phyloP scores from a whole-genome alignment of 1,140 invertebrate genomes.

The Drosophila pectinifera region DNA sequence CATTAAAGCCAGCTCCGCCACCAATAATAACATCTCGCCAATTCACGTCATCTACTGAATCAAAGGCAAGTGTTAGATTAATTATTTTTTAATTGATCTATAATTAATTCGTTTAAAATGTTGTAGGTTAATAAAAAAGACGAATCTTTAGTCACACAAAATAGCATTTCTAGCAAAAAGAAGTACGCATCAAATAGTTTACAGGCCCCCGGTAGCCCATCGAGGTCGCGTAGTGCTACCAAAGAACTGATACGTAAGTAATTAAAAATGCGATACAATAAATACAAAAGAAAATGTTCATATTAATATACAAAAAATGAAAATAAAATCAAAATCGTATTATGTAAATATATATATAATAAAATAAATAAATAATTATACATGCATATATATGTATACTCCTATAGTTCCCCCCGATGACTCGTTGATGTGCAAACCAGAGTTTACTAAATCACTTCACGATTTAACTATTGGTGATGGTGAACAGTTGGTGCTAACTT shows the following conservation, averaged over 20 bases:
- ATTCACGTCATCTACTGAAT: slow-evolving; percentile 54
- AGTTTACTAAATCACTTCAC: slow-evolving; percentile 90
- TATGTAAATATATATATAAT: no score
- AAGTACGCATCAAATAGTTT: slow-evolving; percentile 92
- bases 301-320: no score
- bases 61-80: slow-evolving; percentile 9
- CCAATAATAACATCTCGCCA: slow-evolving; percentile 88
- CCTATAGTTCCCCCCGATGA: slow-evolving; percentile 92
- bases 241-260: slow-evolving; percentile 94
- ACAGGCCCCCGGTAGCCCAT: slow-evolving; percentile 90
- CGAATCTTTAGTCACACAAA: slow-evolving; percentile 54
- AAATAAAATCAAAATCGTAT: no score
- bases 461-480: slow-evolving; percentile 92
- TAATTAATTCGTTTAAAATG: neutral
- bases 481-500: slow-evolving; percentile 91
- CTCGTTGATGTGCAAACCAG: slow-evolving; percentile 92
- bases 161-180: slow-evolving; percentile 75
- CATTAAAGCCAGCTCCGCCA: slow-evolving; percentile 90
- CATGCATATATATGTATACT: no score
- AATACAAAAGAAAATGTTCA: no score
- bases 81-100: neutral
- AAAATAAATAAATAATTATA: no score
- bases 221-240: slow-evolving; percentile 93
- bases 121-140: slow-evolving; percentile 45
- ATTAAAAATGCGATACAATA: neutral